Base-by-base conservation (phyloP, 30 jellyfish, hydroid and myxozoan genomes). In the Hydractinia echinata region DNA sequence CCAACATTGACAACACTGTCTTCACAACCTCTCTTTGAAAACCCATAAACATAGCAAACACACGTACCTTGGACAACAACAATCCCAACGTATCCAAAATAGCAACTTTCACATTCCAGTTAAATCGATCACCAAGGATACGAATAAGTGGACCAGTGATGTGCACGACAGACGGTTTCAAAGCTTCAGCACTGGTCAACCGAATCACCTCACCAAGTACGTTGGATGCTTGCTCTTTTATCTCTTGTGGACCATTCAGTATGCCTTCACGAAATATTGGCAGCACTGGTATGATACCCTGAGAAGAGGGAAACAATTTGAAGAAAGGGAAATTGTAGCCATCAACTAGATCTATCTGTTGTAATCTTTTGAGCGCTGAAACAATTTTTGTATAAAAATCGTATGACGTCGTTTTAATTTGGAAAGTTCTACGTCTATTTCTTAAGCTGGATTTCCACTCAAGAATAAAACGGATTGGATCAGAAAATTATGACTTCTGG, bases 121-220 rank as follows among this genome's bases (percentile, higher is more conserved):
- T 87, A 77, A 92, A 92, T 4, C 96, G 82, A 64, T 92, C 98
- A 51, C 96, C 98, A 64, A 92, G 89, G 16, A 92, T 86, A 7
- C 98, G 95, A 76, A 92, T 92, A 8, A 92, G 81, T n/a, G 98
- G 98, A 5, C 98, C 98, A 30, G 98, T 92, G 54, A 86, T 88
- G 70, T 92, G 94, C 5, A 82, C 86, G 50, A 92, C 76, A 7
- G 98, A 83, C 69, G 98, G 91, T 72, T 92, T 92, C 72, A 92
- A 76, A 8, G 98, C 98, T 51, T 86, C 98, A 10, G 95, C 92
- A 30, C 95, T 92, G 2, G 98, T 86, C 83, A 92, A 61, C 49
- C 79, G 51, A 48, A 92, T 92, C n/a, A 92, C 89, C 62, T 92
- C 98, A 21, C 98, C 96, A 13, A 92, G 83, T 21, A 86, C 71